phyloP scores from a whole-genome alignment of 2,888 invertebrate genomes.

The Amaurobius ferox region DNA sequence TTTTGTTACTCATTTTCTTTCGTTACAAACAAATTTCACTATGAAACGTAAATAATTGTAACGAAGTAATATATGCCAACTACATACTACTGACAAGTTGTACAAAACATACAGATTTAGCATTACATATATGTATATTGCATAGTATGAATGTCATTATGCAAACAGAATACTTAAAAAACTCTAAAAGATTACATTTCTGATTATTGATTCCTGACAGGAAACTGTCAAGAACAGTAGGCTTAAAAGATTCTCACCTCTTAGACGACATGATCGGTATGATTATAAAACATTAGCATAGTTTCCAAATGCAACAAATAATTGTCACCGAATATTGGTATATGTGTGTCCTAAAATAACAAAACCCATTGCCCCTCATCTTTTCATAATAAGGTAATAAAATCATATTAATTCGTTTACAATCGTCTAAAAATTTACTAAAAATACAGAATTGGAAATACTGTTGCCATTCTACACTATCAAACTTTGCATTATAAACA shows the following conservation, averaged over 20 bases:
- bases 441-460: background rate
- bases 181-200: constrained; percentile 11
- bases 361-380: constrained; percentile 44
- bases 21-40: no score
- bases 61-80: no score
- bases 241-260: constrained; percentile 61
- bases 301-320: background rate
- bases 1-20: no score
- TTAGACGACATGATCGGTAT: constrained; percentile 48
- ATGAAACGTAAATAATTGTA: no score
- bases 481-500: background rate
- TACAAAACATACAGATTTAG: no score
- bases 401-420: constrained; percentile 45
- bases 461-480: constrained; percentile 7
- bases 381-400: constrained; percentile 35
- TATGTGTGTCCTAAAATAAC: background rate
- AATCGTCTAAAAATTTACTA: constrained; percentile 4
- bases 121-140: no score
- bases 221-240: constrained; percentile 46
- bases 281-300: background rate
- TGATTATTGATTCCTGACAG: constrained; percentile 28
- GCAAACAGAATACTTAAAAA: no score
- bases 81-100: no score
- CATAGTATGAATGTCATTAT: no score
- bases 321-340: background rate